Evolutionary conservation across 2,797 vertebrate genomes (phyloP).

Genomic region (Pampus argenteus): DNA sequence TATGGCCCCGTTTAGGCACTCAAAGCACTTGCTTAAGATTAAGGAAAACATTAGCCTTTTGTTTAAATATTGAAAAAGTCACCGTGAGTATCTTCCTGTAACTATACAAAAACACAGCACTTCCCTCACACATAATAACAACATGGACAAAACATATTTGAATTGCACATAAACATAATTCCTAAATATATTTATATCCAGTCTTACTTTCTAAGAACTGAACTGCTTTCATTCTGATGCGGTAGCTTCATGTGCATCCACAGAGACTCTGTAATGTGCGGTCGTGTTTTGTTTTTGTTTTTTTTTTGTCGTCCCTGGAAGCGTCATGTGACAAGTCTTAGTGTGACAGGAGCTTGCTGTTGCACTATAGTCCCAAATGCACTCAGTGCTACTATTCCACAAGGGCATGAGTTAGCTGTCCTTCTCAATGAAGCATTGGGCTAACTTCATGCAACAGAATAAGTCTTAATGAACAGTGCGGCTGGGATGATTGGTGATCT

Average conservation of each 20-base stretch:
- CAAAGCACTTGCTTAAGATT: background rate
- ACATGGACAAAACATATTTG: constrained; percentile 1
- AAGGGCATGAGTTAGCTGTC: constrained; percentile 62
- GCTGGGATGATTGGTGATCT: constrained; percentile 44
- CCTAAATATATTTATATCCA: constrained; percentile 14
- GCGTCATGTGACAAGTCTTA: constrained; percentile 59
- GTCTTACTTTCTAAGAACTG: constrained; percentile 12
- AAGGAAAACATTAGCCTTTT: background rate
- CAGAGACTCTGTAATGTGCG: constrained; percentile 27
- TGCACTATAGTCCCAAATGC: constrained; percentile 59
- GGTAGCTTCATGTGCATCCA: constrained; percentile 20
- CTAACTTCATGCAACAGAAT: constrained; percentile 40
- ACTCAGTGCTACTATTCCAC: constrained; percentile 53
- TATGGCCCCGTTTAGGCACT: background rate
- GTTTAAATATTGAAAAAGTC: constrained; percentile 6
- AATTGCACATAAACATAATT: background rate
- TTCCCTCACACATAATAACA: background rate
- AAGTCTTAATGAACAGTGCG: constrained; percentile 63
- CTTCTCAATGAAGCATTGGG: constrained; percentile 47
- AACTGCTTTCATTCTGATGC: background rate
- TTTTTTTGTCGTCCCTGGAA: constrained; percentile 60
- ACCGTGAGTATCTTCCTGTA: too few relatives aligned
- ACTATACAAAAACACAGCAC: background rate
- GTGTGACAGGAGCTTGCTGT: constrained; percentile 70
- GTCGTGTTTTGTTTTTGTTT: constrained; percentile 61